Evolutionary conservation across 2,888 invertebrate species (phyloP), one percentile per base, ranked within the genome.

Genomic region (Flexamia atlantica): DNA sequence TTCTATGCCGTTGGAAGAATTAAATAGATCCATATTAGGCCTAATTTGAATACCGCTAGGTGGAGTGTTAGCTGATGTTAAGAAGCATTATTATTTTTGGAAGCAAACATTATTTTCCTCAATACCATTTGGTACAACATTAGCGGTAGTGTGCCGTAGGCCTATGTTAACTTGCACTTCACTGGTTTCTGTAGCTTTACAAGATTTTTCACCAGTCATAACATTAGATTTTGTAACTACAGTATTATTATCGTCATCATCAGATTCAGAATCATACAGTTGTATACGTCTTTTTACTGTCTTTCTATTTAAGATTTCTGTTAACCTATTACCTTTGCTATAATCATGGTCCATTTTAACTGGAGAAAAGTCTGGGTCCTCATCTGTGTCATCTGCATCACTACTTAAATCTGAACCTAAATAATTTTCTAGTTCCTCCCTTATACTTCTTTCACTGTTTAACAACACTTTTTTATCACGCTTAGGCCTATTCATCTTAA

Each of bases 361-460:
- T 20, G 40, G 72, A 72, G 72, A 72, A 72, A 72, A 72, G n/a
- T 72, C 72, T 17, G 32, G 72, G n/a, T 72, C 72, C 64, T 64
- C 64, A 64, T 64, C 64, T 64, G 64, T 64, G 64, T 64, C 64
- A 64, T 64, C 64, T 64, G 64, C 64, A 64, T 64, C 64, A 64
- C 64, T 64, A 64, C 64, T 64, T 64, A 64, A 64, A 64, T 64
- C 64, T 64, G 25, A 64, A 64, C 64, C 64, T 64, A 64, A 64
- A 64, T 64, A 28, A 64, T 64, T 10, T 23, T 64, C 64, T 64
- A 64, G 64, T 64, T 64, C 64, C 64, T 23, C 64, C 64, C 64
- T 64, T 64, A 64, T 64, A 40, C 40, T 40, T 40, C 40, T 40
- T 40, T 40, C 40, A 40, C 40, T 40, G 40, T 40, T 40, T 40